These are phyloP conservation scores for Eristalinus sepulchralis DNA, from an alignment of 2,888 invertebrate genomes.

Conservation along the genomic window DNA sequence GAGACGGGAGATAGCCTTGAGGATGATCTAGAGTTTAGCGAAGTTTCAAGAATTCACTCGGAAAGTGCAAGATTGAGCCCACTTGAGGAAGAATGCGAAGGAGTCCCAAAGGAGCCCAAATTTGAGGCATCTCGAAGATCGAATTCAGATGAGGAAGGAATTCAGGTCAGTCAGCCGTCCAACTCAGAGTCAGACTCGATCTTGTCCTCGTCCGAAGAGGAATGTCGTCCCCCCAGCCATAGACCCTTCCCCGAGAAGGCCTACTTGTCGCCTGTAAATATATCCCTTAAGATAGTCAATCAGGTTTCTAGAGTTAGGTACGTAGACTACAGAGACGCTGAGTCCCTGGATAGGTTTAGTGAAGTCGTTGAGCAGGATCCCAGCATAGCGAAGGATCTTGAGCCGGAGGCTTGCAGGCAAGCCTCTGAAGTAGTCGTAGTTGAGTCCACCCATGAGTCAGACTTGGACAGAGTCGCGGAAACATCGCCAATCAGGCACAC, in stretches of 20 bases:
- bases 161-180: background rate
- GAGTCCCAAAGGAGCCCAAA: background rate
- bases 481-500: background rate
- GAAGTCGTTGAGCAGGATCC: background rate
- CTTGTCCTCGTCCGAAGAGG: background rate
- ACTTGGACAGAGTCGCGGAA: background rate
- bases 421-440: constrained; percentile 41
- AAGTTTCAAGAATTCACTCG: background rate
- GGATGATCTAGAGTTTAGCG: background rate
- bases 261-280: constrained; percentile 52
- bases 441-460: constrained; percentile 21
- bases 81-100: background rate
- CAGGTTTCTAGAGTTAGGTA: constrained; percentile 58
- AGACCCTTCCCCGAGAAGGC: background rate
- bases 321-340: constrained; percentile 28
- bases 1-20: background rate
- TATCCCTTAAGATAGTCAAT: constrained; percentile 63
- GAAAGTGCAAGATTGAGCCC: background rate
- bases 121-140: background rate
- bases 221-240: background rate
- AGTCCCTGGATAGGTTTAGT: background rate
- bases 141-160: too few relatives aligned
- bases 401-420: background rate
- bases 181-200: constrained; percentile 1
- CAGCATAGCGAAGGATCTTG: background rate